Evolutionary conservation across 2,888 invertebrate genomes (phyloP).

Genomic region (Ennomos quercinarius): DNA sequence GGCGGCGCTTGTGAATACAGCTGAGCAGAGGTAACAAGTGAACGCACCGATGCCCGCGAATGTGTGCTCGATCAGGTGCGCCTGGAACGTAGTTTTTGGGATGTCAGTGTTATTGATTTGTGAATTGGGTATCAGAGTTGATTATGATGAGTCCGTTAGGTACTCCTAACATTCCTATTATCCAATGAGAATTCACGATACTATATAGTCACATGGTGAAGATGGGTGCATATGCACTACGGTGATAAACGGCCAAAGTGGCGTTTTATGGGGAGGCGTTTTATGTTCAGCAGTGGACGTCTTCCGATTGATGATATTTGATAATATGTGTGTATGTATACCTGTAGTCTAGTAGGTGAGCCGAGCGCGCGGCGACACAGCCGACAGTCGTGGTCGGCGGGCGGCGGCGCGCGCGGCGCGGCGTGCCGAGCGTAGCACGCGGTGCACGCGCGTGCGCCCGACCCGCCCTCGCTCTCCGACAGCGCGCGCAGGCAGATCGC

Average conservation of each 20-base stretch:
- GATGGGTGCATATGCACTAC: no score
- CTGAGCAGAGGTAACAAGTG: conserved; percentile 95
- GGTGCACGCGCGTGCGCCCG: conserved; percentile 88
- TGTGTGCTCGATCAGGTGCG: conserved; percentile 96
- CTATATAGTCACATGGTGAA: no score
- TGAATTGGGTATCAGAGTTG: no score
- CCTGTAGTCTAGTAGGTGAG: conserved; percentile 89
- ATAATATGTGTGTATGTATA: background rate
- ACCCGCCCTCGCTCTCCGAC: conserved; percentile 71
- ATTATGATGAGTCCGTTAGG: no score
- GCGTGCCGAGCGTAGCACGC: conserved; percentile 88
- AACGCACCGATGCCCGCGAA: conserved; percentile 94
- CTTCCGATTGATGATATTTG: no score
- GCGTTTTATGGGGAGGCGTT: no score
- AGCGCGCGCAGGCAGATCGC: conserved; percentile 86
- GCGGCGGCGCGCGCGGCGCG: conserved; percentile 60
- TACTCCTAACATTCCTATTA: no score
- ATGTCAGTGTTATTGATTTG: no score
- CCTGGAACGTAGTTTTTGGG: conserved; percentile 59
- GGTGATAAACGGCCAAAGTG: no score
- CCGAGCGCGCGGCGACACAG: conserved; percentile 92
- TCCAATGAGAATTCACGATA: no score
- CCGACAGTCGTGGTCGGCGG: conserved; percentile 88
- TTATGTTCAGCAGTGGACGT: no score
- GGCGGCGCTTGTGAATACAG: conserved; percentile 93